These are phyloP conservation scores for Tringa solitaria DNA, from an alignment of 2,113 vertebrate species.

Conservation along the genomic window DNA sequence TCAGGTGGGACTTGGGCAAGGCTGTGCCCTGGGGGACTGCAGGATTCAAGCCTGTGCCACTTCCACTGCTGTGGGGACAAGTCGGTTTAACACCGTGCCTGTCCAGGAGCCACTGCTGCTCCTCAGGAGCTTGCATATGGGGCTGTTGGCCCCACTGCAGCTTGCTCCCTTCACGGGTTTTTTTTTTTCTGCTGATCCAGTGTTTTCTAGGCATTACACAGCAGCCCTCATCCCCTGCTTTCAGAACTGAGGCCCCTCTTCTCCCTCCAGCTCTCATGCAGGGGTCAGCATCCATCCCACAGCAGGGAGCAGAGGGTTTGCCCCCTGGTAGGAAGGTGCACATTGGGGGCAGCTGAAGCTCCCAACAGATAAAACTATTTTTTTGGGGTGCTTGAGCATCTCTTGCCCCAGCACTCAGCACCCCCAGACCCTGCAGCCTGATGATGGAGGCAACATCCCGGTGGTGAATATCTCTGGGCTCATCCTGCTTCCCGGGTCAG, in stretches of 20 bases:
- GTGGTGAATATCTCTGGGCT: neutral
- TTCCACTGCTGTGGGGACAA: neutral
- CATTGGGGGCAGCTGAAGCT: neutral
- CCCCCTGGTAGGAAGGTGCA: fast-evolving
- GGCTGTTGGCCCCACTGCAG: neutral
- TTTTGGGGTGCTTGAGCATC: neutral
- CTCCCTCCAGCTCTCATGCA: too few species aligned
- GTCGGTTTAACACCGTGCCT: fast-evolving
- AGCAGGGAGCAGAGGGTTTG: neutral
- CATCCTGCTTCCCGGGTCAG: neutral
- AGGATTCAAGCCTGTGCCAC: neutral
- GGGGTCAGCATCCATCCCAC: neutral
- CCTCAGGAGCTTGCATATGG: neutral
- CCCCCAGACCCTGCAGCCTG: neutral
- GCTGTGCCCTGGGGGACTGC: neutral
- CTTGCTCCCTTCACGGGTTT: fast-evolving
- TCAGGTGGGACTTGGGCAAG: neutral
- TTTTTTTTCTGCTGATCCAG: neutral
- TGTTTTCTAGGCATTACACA: fast-evolving
- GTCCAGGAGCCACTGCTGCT: neutral
- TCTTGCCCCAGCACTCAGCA: neutral
- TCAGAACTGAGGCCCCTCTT: neutral
- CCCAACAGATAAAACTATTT: neutral
- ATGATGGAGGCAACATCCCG: neutral
- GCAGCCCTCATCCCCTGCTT: neutral